These are phyloP conservation scores for Poicephalus meyeri DNA, from an alignment of 2,113 vertebrate species.

Conservation along the genomic window DNA sequence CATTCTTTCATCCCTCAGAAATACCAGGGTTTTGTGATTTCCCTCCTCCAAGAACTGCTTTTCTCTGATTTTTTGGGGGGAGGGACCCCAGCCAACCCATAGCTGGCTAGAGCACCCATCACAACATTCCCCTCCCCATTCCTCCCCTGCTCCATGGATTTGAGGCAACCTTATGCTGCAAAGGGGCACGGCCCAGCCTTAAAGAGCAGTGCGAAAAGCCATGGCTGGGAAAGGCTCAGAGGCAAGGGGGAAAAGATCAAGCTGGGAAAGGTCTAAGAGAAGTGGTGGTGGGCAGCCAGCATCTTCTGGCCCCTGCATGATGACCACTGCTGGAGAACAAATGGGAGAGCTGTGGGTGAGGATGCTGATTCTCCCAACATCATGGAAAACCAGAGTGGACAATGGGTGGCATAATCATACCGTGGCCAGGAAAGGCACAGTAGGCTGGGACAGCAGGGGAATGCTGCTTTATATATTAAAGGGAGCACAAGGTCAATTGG, in stretches of 20 bases:
- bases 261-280: not conserved
- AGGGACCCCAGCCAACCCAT: not conserved
- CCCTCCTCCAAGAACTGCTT: not conserved
- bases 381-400: accelerated
- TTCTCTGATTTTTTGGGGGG: not conserved
- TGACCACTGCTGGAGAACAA: not conserved
- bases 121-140: not conserved
- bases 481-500: not conserved
- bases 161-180: not conserved
- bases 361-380: not conserved
- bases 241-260: not conserved
- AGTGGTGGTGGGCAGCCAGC: not conserved
- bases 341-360: not conserved
- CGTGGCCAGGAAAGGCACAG: not conserved
- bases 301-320: not conserved
- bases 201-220: not conserved
- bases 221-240: not conserved
- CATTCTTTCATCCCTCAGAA: not conserved
- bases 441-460: not conserved
- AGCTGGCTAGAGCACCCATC: not conserved
- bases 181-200: not conserved
- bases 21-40: not conserved
- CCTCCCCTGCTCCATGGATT: not conserved
- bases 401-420: not conserved
- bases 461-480: not conserved